Conservation (phyloP, 2,113 vertebrate genomes). For the Trematocara unimaculatum region DNA sequence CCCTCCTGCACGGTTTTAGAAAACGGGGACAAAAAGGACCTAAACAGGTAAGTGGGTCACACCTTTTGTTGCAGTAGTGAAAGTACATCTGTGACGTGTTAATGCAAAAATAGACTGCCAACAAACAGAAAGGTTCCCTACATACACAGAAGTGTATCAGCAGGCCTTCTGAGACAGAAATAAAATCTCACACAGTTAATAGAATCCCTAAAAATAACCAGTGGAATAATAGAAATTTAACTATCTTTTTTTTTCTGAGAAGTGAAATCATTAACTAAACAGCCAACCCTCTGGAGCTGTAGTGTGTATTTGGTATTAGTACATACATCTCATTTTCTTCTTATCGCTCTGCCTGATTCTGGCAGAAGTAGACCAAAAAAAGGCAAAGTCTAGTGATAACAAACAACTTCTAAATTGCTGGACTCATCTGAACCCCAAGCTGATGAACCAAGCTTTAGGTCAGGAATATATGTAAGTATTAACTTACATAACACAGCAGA, state of each 20-base stretch:
- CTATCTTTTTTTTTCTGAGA: neutral
- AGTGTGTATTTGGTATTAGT: neutral
- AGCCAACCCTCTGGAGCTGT: neutral
- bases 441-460: neutral
- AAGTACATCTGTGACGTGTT: conserved; percentile 13
- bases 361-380: neutral
- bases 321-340: conserved; percentile 19
- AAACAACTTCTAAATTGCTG: neutral
- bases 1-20: neutral
- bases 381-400: neutral
- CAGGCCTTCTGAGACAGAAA: neutral
- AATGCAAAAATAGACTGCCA: conserved; percentile 3
- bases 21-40: neutral
- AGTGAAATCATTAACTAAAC: neutral
- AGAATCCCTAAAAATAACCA: neutral
- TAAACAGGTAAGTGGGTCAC: conserved; percentile 68
- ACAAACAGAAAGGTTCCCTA: neutral
- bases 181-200: neutral
- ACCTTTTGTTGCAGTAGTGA: conserved; percentile 16
- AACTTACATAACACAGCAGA: neutral
- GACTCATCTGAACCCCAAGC: neutral
- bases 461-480: neutral
- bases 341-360: conserved; percentile 4
- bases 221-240: neutral
- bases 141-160: neutral